A percentile compares a stretch with the other conserved stretches of the same genome.
phyloP scores from a whole-genome alignment of 1,140 invertebrate species.

The Aricia agestis region DNA sequence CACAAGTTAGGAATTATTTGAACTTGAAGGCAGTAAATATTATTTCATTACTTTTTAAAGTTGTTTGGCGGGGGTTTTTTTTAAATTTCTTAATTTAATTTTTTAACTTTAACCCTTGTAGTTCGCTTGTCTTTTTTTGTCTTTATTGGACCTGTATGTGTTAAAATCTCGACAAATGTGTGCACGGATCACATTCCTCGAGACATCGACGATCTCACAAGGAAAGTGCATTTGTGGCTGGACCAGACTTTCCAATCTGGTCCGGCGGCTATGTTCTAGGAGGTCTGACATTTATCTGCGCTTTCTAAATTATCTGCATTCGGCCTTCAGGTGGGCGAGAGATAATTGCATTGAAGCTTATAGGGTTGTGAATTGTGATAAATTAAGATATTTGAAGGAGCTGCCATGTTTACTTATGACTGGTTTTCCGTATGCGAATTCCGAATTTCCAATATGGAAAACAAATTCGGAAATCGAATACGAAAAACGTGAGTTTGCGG shows the following conservation, averaged over 20 bases:
- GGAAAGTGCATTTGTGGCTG: slow-evolving; percentile 52
- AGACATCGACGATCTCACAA: slow-evolving; percentile 29
- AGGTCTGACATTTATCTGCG: slow-evolving; percentile 40
- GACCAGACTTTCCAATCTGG: slow-evolving; percentile 61
- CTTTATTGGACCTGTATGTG: neutral
- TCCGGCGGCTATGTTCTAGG: slow-evolving; percentile 35
- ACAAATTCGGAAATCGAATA: too few species aligned
- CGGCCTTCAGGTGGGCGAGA: neutral
- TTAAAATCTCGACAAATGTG: neutral
- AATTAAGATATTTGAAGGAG: neutral
- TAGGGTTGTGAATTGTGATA: neutral
- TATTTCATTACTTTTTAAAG: too few species aligned
- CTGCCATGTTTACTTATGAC: too few species aligned
- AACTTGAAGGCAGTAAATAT: too few species aligned
- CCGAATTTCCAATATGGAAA: too few species aligned
- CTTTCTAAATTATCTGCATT: slow-evolving; percentile 45
- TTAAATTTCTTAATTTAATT: too few species aligned
- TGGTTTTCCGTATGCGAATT: too few species aligned
- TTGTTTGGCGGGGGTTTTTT: too few species aligned
- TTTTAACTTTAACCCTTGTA: too few species aligned
- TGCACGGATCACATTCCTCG: slow-evolving; percentile 1
- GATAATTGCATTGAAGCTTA: slow-evolving; percentile 6
- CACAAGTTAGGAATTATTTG: too few species aligned
- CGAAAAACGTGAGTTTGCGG: too few species aligned
- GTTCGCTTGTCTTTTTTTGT: too few species aligned